Evolutionary conservation across 2,797 vertebrate genomes (phyloP), one percentile per base, ranked within the genome.

Genomic region (Sarcoramphus papa): DNA sequence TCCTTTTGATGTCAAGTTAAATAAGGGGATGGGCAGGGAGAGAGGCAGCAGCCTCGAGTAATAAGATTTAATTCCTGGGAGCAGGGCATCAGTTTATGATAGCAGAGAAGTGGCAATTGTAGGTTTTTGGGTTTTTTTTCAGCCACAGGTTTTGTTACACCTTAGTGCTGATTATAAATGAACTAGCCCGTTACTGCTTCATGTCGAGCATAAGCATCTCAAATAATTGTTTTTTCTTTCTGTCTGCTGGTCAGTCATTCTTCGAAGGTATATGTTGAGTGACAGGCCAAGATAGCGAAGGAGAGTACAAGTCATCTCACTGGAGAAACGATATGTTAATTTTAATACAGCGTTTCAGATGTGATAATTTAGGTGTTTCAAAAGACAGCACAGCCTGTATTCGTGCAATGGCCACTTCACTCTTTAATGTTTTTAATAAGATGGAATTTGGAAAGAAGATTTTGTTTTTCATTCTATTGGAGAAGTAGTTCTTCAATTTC

Each of bases 371-470:
- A 81, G 8, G 8, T 57, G 22, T 73, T 73, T 65, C 7, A 47
- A 53, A 84, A 63, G 37, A 48, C 20, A 85, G 30, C 27, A 25
- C 2, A 23, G 15, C 23, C 31, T 51, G 37, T 51, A 17, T 86
- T 75, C 0, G 1, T 79, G 30, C 17, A 35, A 3, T 33, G 28
- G 30, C 37, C 6, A 7, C 35, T 69, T 79, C 1, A 24, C 7
- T 68, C 5, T 56, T 54, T 19, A 35, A 2, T 60, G 15, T 54
- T 90, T 76, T 83, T 67, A 69, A 5, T 51, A 68, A 65, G 33
- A 12, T 50, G 14, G 15, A 73, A 63, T 74, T 90, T 83, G n/a
- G 62, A 88, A 86, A 30, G 51, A 54, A 40, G 18, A 12, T 48
- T 80, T 43, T 79, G 14, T 6, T 45, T 88, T 88, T 50, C 6